phyloP scores from a whole-genome alignment of 1,140 invertebrate genomes.

The Drosophila ananassae region DNA sequence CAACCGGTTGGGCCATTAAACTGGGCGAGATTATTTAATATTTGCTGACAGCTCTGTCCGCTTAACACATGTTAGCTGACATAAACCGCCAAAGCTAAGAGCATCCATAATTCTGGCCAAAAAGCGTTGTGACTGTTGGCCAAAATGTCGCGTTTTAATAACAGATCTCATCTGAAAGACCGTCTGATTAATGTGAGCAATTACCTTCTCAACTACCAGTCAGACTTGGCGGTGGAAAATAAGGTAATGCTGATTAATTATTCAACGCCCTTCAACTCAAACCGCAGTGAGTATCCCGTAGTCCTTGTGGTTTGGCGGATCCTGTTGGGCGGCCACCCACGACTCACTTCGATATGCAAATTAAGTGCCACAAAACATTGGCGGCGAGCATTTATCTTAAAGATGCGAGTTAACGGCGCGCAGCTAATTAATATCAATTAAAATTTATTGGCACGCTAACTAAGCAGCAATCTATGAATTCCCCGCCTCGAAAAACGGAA shows the following conservation, averaged over 20 bases:
- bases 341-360: constrained; percentile 52
- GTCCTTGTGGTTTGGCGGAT: constrained; percentile 26
- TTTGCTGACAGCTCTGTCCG: constrained; percentile 32
- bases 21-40: constrained; percentile 39
- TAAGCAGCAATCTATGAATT: constrained; percentile 38
- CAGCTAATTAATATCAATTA: constrained; percentile 66
- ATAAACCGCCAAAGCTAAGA: constrained; percentile 36
- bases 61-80: constrained; percentile 48
- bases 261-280: constrained; percentile 14
- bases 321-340: constrained; percentile 12
- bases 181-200: constrained; percentile 65
- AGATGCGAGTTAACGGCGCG: constrained; percentile 37
- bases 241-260: constrained; percentile 69
- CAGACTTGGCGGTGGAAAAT: constrained; percentile 30
- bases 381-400: constrained; percentile 51
- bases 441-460: constrained; percentile 53
- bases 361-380: constrained; percentile 40
- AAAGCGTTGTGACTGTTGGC: constrained; percentile 14
- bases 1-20: constrained; percentile 49
- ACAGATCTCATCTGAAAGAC: constrained; percentile 32
- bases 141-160: constrained; percentile 37
- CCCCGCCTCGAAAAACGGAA: constrained; percentile 26
- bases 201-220: constrained; percentile 44
- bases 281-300: not conserved
- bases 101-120: constrained; percentile 38